Base-by-base conservation (phyloP, 2,888 invertebrate species). In the Apotomis betuletana region DNA sequence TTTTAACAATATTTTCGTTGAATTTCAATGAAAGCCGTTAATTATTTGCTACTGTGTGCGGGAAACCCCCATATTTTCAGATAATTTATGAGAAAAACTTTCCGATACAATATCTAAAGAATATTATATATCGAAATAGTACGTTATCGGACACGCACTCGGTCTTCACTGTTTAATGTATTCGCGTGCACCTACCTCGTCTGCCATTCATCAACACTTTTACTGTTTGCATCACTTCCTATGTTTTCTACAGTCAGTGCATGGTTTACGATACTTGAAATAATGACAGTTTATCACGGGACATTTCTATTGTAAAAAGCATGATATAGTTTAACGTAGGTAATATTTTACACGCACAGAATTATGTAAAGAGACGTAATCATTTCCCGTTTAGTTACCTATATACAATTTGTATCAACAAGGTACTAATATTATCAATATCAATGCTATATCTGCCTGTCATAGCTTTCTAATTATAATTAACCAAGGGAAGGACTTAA, bases 161-260 rank as follows among this genome's bases (percentile, higher is more conserved):
- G 49, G 49, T 49, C 10, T 12, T 60, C 13, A n/a, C 46, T 65
- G 46, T 41, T 15, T 8, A 62, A 65, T 41, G 27, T 64, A 64
- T 55, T 65, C 44, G 64, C 27, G 27, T 55, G 64, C 27, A 6
- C 27, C 15, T 12, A 6, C 27, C 15, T 12, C 55, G 13, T 46
- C 46, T 41, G 10, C 54, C 58, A 65, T 60, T 65, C 49, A 36
- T 57, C 51, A 55, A 49, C 46, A 58, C 63, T 59, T 67, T 51
- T 59, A 65, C 65, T 51, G 15, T 67, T 67, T 41, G 41, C 59
- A 51, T 59, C 67, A 67, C 49, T 51, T 67, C 58, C 67, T 55
- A 52, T 44, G 38, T 68, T 68, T 60, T 60, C 60, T 68, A 68
- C 41, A 54, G 15, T n/a, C 41, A 38, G 55, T 65, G 64, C 64